Conservation (phyloP, 2,888 invertebrate genomes). For the Holacanthella duospinosa region DNA sequence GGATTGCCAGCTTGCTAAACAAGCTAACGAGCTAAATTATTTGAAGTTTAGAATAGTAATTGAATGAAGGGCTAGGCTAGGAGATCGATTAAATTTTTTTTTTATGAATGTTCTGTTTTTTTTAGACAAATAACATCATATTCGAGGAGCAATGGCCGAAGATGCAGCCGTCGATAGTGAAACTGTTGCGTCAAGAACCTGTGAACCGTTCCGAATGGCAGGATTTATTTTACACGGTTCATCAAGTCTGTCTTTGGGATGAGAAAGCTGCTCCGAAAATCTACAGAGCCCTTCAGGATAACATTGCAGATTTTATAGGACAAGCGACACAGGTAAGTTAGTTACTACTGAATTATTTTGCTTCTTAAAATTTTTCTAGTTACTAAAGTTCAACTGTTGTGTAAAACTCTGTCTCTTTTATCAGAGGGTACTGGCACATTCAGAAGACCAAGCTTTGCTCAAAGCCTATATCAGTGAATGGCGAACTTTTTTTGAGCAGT, state of each 20-base stretch:
- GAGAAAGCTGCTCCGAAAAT: constrained; percentile 81
- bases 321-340: constrained; percentile 50
- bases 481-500: constrained; percentile 96
- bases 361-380: constrained; percentile 13
- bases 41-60: too few species aligned
- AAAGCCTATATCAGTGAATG: constrained; percentile 97
- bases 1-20: too few species aligned
- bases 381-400: too few species aligned
- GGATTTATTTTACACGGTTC: constrained; percentile 89
- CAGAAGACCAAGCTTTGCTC: constrained; percentile 87
- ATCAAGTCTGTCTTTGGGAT: constrained; percentile 94
- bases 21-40: too few species aligned
- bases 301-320: constrained; percentile 87
- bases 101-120: neutral
- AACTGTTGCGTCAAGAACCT: constrained; percentile 83
- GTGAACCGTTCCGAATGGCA: constrained; percentile 96
- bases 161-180: constrained; percentile 86
- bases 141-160: constrained; percentile 96
- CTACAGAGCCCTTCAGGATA: constrained; percentile 75
- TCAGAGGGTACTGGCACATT: constrained; percentile 75
- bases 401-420: too few species aligned
- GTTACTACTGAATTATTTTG: neutral
- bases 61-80: too few species aligned
- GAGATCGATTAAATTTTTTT: too few species aligned
- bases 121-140: constrained; percentile 44